These are phyloP conservation scores for Ormyrus rosae DNA, from an alignment of 2,888 invertebrate species.

Conservation along the genomic window DNA sequence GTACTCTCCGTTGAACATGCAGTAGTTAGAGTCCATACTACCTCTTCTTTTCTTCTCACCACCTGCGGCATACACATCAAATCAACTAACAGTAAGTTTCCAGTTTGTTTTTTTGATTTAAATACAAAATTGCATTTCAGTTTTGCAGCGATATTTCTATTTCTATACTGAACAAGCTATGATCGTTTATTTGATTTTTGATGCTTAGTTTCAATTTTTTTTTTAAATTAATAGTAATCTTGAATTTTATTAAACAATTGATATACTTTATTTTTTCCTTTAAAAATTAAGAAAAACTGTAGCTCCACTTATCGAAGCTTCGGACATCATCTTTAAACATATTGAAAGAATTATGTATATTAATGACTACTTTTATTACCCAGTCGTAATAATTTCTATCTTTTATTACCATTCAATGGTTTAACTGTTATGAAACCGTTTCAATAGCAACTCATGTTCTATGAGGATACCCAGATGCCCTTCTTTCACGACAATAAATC, in stretches of 20 bases:
- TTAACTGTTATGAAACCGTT: conserved; percentile 15
- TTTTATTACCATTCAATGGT: conserved; percentile 18
- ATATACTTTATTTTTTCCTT: not conserved
- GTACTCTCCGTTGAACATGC: conserved; percentile 79
- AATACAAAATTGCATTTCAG: too few species aligned
- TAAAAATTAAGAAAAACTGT: too few species aligned
- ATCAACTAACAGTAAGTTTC: conserved; percentile 7
- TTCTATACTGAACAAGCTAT: too few species aligned
- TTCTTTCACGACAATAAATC: conserved; percentile 48
- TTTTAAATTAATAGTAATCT: not conserved
- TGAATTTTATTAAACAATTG: not conserved
- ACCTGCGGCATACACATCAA: conserved; percentile 60
- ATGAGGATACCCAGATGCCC: conserved; percentile 23
- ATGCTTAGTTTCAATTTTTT: not conserved
- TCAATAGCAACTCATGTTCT: conserved; percentile 31
- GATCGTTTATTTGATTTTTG: too few species aligned
- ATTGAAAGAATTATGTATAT: too few species aligned
- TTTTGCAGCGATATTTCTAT: too few species aligned
- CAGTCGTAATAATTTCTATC: not conserved
- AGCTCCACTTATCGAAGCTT: too few species aligned
- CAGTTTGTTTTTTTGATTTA: conserved; percentile 10
- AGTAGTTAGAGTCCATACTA: conserved; percentile 82
- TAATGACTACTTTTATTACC: too few species aligned
- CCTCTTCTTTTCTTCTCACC: conserved; percentile 72
- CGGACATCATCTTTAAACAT: too few species aligned